Evolutionary conservation across 2,113 vertebrate genomes (phyloP).

Genomic region (Ciconia maguari): DNA sequence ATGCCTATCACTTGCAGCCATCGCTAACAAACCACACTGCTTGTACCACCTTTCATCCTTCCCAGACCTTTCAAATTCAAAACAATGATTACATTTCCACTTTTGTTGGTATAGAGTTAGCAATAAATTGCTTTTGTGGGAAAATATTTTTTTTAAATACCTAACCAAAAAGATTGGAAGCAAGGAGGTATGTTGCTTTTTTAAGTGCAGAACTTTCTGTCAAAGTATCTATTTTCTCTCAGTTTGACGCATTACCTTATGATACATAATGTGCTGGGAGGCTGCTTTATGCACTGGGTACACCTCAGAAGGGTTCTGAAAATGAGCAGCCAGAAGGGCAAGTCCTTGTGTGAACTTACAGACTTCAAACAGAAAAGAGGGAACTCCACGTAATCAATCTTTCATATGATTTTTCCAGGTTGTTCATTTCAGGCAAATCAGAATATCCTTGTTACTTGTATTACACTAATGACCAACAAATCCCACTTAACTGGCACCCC

Average conservation of each 20-base stretch:
- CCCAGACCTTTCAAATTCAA: background rate
- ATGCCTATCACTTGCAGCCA: background rate
- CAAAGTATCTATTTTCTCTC: slow-evolving; percentile 33
- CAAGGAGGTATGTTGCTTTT: background rate
- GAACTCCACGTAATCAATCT: background rate
- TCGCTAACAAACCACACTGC: background rate
- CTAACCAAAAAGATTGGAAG: background rate
- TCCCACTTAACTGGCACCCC: background rate
- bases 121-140: background rate
- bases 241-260: background rate
- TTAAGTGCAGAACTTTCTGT: background rate
- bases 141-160: background rate
- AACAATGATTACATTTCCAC: background rate
- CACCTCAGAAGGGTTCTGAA: background rate
- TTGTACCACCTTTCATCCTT: background rate
- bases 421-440: background rate
- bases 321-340: background rate
- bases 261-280: background rate
- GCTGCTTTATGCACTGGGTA: background rate
- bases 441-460: background rate
- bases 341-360: background rate
- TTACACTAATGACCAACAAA: background rate
- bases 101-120: background rate
- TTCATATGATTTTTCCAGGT: background rate
- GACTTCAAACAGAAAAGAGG: background rate